Conservation (phyloP, 2,797 vertebrate genomes). For the Esox lucius region DNA sequence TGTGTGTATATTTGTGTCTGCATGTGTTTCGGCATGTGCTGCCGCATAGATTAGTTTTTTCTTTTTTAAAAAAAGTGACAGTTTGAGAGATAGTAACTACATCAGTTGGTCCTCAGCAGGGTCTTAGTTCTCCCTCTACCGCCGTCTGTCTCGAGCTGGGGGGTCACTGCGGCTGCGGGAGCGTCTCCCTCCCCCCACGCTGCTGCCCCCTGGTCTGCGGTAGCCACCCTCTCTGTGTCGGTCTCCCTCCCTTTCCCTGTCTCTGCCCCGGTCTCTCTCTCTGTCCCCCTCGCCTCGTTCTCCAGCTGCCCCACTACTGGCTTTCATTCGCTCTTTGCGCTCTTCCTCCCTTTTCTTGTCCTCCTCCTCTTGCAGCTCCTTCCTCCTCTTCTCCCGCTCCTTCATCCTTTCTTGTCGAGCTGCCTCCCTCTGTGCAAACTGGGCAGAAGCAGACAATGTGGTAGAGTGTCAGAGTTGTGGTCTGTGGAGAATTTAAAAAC, state of each 20-base stretch:
- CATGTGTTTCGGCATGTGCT: constrained; percentile 15
- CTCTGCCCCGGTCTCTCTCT: constrained; percentile 60
- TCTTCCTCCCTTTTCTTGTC: constrained; percentile 81
- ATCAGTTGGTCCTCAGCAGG: constrained; percentile 75
- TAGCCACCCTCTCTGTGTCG: constrained; percentile 73
- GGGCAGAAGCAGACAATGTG: neutral
- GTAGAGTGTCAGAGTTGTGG: neutral
- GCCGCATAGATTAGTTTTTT: constrained; percentile 46
- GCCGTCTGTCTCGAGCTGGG: constrained; percentile 83
- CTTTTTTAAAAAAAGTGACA: constrained; percentile 58
- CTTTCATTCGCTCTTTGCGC: constrained; percentile 70
- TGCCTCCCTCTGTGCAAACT: constrained; percentile 81
- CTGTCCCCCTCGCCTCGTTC: constrained; percentile 68
- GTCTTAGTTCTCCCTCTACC: constrained; percentile 61
- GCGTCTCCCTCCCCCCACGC: constrained; percentile 67
- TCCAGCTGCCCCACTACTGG: constrained; percentile 53
- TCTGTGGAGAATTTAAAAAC: neutral
- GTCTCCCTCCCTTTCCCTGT: constrained; percentile 71
- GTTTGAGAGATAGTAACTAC: constrained; percentile 58
- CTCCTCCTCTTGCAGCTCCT: constrained; percentile 82
- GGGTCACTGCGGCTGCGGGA: constrained; percentile 88
- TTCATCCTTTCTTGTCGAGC: constrained; percentile 81
- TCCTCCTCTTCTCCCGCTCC: constrained; percentile 81
- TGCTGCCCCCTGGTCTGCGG: constrained; percentile 72
- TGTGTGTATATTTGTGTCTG: constrained; percentile 21